phyloP scores from a whole-genome alignment of 2,113 vertebrate genomes.

The Petroica traversi region DNA sequence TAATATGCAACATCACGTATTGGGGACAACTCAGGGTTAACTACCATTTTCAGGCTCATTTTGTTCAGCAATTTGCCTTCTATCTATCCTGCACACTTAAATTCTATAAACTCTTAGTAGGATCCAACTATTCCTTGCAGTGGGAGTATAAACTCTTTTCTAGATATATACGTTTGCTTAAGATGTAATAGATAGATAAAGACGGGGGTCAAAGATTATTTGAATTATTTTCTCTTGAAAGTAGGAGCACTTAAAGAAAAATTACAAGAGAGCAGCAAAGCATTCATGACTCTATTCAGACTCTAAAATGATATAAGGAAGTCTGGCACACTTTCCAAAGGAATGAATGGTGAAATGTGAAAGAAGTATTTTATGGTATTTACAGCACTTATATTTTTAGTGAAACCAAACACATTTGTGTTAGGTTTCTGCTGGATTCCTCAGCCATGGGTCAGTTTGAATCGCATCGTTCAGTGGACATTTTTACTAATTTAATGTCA shows the following conservation, averaged over 20 bases:
- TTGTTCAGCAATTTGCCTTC: not conserved
- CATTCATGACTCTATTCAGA: not conserved
- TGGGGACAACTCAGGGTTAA: not conserved
- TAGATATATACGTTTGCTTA: not conserved
- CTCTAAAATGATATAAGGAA: not conserved
- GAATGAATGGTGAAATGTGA: not conserved
- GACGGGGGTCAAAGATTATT: not conserved
- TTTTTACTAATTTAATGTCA: not conserved
- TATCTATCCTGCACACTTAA: not conserved
- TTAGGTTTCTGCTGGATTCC: not conserved
- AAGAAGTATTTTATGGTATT: not conserved
- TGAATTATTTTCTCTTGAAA: not conserved
- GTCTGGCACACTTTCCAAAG: not conserved
- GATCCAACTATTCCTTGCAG: not conserved
- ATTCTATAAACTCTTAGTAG: not conserved
- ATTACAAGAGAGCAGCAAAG: not conserved
- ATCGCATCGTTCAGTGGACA: not conserved
- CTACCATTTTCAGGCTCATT: not conserved
- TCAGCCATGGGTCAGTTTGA: not conserved
- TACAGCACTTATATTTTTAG: not conserved
- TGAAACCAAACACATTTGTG: not conserved
- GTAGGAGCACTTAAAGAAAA: not conserved
- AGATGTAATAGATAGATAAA: not conserved
- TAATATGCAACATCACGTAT: rapidly evolving
- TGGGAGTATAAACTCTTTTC: not conserved